Conservation (phyloP, 2,888 invertebrate genomes). For the Electrophaes corylata region DNA sequence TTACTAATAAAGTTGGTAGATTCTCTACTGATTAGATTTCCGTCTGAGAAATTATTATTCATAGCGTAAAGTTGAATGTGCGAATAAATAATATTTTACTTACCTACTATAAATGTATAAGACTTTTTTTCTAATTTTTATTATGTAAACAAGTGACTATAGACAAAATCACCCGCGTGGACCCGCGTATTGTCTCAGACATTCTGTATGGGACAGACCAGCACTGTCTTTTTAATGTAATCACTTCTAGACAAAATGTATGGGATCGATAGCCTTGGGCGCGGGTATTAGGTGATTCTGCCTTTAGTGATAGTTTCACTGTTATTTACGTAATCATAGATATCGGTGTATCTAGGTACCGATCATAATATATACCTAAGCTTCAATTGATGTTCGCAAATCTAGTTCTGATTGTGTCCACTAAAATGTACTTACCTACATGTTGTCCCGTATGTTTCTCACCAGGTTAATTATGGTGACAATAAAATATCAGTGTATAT, state of each 20-base stretch:
- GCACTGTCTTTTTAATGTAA: too few species aligned
- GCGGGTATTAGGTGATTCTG: too few species aligned
- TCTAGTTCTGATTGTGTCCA: slow-evolving; percentile 10
- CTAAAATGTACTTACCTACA: neutral
- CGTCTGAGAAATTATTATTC: slow-evolving; percentile 7
- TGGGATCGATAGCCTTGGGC: too few species aligned
- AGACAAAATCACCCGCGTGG: too few species aligned
- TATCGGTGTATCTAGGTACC: slow-evolving; percentile 4
- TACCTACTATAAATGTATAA: neutral
- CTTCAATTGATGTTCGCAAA: slow-evolving; percentile 14
- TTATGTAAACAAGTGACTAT: neutral
- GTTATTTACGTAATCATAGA: slow-evolving; percentile 1
- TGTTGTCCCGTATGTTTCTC: slow-evolving; percentile 51
- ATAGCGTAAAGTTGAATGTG: neutral
- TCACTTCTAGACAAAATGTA: too few species aligned
- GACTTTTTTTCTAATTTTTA: neutral
- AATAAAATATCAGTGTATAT: slow-evolving; percentile 82
- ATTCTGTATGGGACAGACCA: too few species aligned
- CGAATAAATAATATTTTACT: neutral
- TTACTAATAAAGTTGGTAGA: neutral
- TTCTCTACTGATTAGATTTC: slow-evolving; percentile 10
- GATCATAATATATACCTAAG: slow-evolving; percentile 5
- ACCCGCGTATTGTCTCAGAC: too few species aligned
- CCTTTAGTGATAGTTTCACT: too few species aligned
- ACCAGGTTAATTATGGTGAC: slow-evolving; percentile 78